Percentiles rank a stretch among this genome's conserved stretches.
phyloP scores from a whole-genome alignment of 2,888 invertebrate species.

The Anthoptus insignis region DNA sequence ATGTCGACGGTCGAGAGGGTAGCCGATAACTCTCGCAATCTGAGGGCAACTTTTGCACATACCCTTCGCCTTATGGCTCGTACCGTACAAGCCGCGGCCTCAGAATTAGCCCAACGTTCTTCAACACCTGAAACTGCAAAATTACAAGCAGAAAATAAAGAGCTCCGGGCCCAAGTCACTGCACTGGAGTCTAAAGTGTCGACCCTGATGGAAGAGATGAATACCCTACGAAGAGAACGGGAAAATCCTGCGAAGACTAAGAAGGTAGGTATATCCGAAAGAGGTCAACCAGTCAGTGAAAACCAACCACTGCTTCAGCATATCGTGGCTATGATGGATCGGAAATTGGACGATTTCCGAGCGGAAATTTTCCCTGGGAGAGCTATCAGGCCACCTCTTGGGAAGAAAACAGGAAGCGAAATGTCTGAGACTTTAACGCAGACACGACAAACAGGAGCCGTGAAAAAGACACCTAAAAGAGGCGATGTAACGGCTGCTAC shows the following conservation, averaged over 20 bases:
- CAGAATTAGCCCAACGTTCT: background rate
- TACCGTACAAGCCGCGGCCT: background rate
- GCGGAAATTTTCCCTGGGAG: background rate
- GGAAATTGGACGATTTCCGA: background rate
- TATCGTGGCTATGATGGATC: background rate
- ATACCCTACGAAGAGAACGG: background rate
- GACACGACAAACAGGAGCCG: background rate
- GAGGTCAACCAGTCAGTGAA: background rate
- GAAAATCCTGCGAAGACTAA: background rate
- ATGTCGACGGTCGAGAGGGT: background rate
- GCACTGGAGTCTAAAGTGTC: background rate
- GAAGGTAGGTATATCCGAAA: background rate
- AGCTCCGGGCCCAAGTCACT: background rate
- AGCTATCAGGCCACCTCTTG: background rate
- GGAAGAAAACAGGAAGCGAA: background rate
- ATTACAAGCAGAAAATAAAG: background rate
- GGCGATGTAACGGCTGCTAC: too few species aligned
- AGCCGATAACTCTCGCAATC: background rate
- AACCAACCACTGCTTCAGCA: background rate
- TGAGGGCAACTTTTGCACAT: background rate
- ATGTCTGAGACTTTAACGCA: background rate
- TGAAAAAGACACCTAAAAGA: background rate
- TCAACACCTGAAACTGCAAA: background rate
- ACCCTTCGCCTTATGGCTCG: slow-evolving; percentile 2
- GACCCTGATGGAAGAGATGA: background rate